Base-by-base conservation (phyloP, 2,113 vertebrate species). In the Romanogobio albipinnatus region DNA sequence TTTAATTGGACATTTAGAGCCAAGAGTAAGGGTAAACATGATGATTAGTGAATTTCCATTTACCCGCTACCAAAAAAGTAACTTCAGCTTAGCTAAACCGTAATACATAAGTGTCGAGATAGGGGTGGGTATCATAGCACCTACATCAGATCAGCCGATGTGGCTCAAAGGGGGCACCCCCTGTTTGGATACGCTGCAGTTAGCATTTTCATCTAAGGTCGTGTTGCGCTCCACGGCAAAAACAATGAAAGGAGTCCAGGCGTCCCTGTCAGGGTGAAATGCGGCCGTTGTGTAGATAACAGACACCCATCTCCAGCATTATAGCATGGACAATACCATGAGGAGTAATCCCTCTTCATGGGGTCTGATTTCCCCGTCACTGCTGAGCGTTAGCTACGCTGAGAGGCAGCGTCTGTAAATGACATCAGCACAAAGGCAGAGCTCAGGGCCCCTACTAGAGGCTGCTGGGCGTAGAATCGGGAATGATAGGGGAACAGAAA, bases 321-420 rank as follows among this genome's bases (percentile, higher is more conserved):
- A 90, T 86, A 86, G 88, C 88, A 88, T 14, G 74, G 89, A 94
- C 93, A 94, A 95, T 93, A 85, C 92, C 89, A 84, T 76, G 10
- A 76, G 86, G 90, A 92, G 93, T 95, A 95, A 95, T 95, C 94
- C 93, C 87, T 84, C 94, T 93, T 94, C 92, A 95, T 93, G 94
- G 93, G 93, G 92, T 90, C 94, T 93, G 92, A 92, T 94, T 94
- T 91, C 92, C 92, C 94, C 93, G 94, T 93, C 94, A 94, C 83
- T 90, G 89, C 92, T 89, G 88, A 90, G 85, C 89, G 83, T 90
- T 91, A 91, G 91, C 92, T 92, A 93, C 91, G 93, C 93, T 94
- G 93, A 91, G 93, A 94, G 84, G 87, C 91, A 83, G 90, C 89
- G 83, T 89, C 88, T 85, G 90, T 82, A 84, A 89, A 87, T 94